Percentiles rank a stretch among this genome's conserved stretches.
These are phyloP conservation scores for Meliscaeva auricollis DNA, from an alignment of 2,888 invertebrate species.

Conservation along the genomic window DNA sequence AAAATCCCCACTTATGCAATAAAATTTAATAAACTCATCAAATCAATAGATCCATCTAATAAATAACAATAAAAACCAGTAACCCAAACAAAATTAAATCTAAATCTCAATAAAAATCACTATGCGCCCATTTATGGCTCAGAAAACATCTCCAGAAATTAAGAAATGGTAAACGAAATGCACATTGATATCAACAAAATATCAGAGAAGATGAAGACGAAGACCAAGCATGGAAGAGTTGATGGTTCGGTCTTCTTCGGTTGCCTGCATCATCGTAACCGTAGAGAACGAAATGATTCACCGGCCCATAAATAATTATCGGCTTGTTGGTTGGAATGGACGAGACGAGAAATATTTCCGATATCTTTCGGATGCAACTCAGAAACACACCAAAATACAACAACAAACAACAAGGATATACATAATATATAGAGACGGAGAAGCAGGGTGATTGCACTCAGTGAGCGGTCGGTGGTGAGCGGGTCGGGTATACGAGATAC, in stretches of 20 bases:
- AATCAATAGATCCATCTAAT: conserved; percentile 23
- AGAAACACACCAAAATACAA: neutral
- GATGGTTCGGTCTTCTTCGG: too few relatives aligned
- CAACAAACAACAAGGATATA: neutral
- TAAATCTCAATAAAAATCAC: conserved; percentile 42
- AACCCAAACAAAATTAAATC: conserved; percentile 39
- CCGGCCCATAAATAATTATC: conserved; percentile 74
- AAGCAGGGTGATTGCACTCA: conserved; percentile 23
- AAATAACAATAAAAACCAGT: conserved; percentile 41
- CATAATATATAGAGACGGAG: neutral
- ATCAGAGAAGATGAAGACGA: too few relatives aligned
- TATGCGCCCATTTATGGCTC: conserved; percentile 29
- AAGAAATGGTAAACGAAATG: conserved; percentile 47
- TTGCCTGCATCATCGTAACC: too few relatives aligned
- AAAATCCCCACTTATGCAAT: neutral
- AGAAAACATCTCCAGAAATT: conserved; percentile 41
- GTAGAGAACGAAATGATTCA: conserved; percentile 60
- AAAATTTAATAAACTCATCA: conserved; percentile 34
- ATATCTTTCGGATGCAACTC: conserved; percentile 71
- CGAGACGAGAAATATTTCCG: conserved; percentile 75
- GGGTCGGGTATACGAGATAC: neutral
- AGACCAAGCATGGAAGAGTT: neutral
- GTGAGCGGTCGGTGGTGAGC: conserved; percentile 2
- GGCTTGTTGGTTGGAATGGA: conserved; percentile 57
- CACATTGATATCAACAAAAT: conserved; percentile 11